Conservation (phyloP, 2,797 vertebrate species). For the Ctenopoma multispine region DNA sequence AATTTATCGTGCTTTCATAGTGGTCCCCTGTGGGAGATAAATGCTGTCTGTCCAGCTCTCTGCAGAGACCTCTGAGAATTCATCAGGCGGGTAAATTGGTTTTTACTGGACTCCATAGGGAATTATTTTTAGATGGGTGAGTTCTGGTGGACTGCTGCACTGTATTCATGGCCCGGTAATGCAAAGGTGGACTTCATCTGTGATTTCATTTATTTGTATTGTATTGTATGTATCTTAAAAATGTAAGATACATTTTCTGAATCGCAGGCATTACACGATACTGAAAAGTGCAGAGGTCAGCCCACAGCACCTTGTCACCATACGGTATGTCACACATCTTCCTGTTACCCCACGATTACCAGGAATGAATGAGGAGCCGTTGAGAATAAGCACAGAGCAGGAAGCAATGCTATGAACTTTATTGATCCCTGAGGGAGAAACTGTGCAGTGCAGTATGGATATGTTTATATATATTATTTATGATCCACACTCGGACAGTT, state of each 20-base stretch:
- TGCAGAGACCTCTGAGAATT: constrained; percentile 68
- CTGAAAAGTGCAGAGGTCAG: constrained; percentile 5
- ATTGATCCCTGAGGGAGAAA: neutral
- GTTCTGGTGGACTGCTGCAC: constrained; percentile 26
- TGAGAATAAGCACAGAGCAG: too few relatives aligned
- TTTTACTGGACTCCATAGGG: constrained; percentile 67
- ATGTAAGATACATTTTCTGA: constrained; percentile 4
- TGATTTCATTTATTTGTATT: constrained; percentile 1
- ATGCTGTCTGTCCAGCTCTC: constrained; percentile 63
- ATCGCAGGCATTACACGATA: neutral
- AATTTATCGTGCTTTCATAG: constrained; percentile 77
- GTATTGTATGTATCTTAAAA: neutral
- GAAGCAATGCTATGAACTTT: constrained; percentile 15
- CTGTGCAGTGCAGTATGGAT: neutral
- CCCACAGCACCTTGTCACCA: neutral
- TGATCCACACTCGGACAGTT: constrained; percentile 10
- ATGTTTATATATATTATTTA: constrained; percentile 30
- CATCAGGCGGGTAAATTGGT: constrained; percentile 70
- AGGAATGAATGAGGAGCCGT: neutral
- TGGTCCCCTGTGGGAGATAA: constrained; percentile 73
- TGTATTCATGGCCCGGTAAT: constrained; percentile 14
- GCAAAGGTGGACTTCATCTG: constrained; percentile 19
- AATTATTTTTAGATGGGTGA: constrained; percentile 45
- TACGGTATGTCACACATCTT: neutral
- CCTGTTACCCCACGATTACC: constrained; percentile 19